Base-by-base conservation (phyloP, 2,113 vertebrate genomes). In the Thalassoma bifasciatum region DNA sequence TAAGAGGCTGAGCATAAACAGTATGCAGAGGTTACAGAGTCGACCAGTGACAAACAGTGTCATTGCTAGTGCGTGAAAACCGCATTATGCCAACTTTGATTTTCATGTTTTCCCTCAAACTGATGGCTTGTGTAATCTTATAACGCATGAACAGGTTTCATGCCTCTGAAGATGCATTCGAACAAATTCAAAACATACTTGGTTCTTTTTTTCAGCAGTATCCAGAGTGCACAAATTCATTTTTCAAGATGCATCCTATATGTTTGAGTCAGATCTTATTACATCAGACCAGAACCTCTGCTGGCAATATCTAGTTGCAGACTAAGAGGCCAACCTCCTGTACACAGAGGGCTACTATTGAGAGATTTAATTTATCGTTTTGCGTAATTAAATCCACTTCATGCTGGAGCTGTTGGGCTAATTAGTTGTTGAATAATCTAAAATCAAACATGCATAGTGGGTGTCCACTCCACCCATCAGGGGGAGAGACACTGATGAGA, bases 361-460 rank as follows among this genome's bases (percentile, higher is more conserved):
- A 77, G 47, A 26, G n/a, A 58, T 76, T 80, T 62, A 38, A 60
- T 75, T 75, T 26, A 73, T 63, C 30, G 61, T 78, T 81, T 65
- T 50, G 23, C 67, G 34, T 81, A 73, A 85, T 87, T 62, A 47
- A 22, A 52, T 73, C 61, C 36, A 21, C 63, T 71, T 44, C 51
- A 62, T 44, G 60, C 56, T 68, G 60, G 59, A 79, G 14, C 30
- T 46, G 61, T 57, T 75, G 76, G 66, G 64, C 46, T 88, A 91
- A 88, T 92, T 89, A 77, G 66, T 70, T 59, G 47, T 72, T 86
- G 63, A 90, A 85, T 90, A 78, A 80, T 83, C 53, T 83, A 47
- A 78, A 86, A 75, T 88, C 66, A 86, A 85, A 86, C 76, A 81
- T 60, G 17, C 46, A 58, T 71, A 52, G 62, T 67, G 47, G 82